These are phyloP conservation scores for Myotis lucifugus DNA, from an alignment of 2,113 vertebrate species.

Conservation along the genomic window DNA sequence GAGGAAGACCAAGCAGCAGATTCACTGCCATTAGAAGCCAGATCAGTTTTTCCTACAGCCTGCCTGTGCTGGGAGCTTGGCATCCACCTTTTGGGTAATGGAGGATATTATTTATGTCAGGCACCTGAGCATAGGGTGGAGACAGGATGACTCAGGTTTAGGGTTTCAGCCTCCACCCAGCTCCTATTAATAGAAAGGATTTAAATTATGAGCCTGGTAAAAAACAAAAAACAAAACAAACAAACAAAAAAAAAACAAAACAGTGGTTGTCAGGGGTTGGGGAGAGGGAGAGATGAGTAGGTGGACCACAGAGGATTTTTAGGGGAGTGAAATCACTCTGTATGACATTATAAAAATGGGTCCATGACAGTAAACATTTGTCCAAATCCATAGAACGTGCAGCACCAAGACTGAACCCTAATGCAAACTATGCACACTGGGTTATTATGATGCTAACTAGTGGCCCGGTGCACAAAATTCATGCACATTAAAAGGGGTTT, in stretches of 20 bases:
- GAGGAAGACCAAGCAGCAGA: neutral
- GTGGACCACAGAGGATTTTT: neutral
- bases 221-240: neutral
- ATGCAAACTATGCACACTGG: neutral
- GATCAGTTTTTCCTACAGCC: too few relatives aligned
- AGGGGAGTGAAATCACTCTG: neutral
- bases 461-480: too few relatives aligned
- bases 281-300: neutral
- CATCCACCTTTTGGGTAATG: neutral
- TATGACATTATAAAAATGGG: neutral
- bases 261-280: neutral
- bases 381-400: too few relatives aligned
- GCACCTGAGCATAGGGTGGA: neutral
- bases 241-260: neutral
- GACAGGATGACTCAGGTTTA: neutral
- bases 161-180: neutral
- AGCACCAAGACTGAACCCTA: neutral
- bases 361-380: neutral
- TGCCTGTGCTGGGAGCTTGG: neutral
- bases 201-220: neutral
- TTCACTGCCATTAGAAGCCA: neutral
- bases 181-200: conserved; percentile 30
- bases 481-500: too few relatives aligned
- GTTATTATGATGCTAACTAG: neutral
- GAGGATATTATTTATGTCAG: neutral